phyloP scores from a whole-genome alignment of 2,113 vertebrate genomes.

The Hippolais icterina region DNA sequence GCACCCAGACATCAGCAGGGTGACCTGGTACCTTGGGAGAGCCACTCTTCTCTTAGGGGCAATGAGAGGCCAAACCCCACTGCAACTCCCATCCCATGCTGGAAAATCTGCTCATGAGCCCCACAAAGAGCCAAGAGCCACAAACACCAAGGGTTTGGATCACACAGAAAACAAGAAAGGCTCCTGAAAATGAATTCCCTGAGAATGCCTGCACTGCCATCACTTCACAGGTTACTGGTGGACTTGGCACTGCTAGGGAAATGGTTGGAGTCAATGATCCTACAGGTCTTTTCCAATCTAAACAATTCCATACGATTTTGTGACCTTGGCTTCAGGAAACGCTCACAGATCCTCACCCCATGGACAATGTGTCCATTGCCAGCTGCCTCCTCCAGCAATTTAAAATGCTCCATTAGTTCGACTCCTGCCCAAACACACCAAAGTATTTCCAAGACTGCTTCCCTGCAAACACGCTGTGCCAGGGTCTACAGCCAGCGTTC shows the following conservation, averaged over 20 bases:
- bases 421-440: background rate
- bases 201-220: background rate
- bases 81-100: fast-evolving
- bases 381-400: background rate
- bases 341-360: background rate
- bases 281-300: background rate
- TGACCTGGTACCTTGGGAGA: background rate
- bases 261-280: background rate
- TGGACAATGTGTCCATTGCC: fast-evolving
- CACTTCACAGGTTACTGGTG: background rate
- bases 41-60: fast-evolving
- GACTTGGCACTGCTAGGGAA: background rate
- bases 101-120: background rate
- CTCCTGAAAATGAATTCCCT: background rate
- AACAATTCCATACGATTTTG: background rate
- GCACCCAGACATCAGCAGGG: background rate
- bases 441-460: background rate
- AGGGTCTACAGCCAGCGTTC: background rate
- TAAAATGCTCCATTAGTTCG: background rate
- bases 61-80: fast-evolving
- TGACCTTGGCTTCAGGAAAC: background rate
- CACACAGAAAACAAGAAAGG: background rate
- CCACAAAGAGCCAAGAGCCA: background rate
- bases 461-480: background rate
- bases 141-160: fast-evolving